Evolutionary conservation across 2,888 invertebrate genomes (phyloP).

Genomic region (Neria commutata): DNA sequence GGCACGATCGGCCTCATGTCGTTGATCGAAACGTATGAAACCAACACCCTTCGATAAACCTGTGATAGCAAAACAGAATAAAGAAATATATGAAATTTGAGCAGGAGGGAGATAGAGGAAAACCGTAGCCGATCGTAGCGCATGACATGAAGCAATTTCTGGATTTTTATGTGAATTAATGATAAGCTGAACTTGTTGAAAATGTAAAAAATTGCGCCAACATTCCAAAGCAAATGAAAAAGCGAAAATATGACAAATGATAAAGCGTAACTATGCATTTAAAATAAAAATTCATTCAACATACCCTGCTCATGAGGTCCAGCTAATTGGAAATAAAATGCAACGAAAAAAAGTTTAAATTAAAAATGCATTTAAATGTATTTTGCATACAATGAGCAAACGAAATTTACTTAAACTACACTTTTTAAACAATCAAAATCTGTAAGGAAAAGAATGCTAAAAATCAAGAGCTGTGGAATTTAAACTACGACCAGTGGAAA

Average conservation of each 20-base stretch:
- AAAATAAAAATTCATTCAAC: conserved; percentile 44
- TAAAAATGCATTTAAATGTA: conserved; percentile 27
- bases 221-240: not conserved
- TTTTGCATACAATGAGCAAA: conserved; percentile 43
- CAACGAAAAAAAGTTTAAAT: conserved; percentile 22
- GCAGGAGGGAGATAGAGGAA: not conserved
- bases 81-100: conserved; percentile 9
- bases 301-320: conserved; percentile 66
- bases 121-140: not conserved
- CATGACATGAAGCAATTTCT: conserved; percentile 18
- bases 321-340: conserved; percentile 42
- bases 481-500: too few relatives aligned
- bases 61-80: conserved; percentile 54
- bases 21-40: conserved; percentile 92
- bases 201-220: not conserved
- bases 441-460: too few relatives aligned
- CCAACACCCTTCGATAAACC: conserved; percentile 94
- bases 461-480: too few relatives aligned
- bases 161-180: conserved; percentile 31
- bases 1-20: conserved; percentile 88
- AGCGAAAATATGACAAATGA: not conserved
- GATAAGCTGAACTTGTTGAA: not conserved
- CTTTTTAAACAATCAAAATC: conserved; percentile 29
- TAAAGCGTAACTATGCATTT: conserved; percentile 11
- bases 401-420: conserved; percentile 26